These are phyloP conservation scores for Mungos mungo DNA, from an alignment of 2,113 vertebrate species.

Conservation along the genomic window DNA sequence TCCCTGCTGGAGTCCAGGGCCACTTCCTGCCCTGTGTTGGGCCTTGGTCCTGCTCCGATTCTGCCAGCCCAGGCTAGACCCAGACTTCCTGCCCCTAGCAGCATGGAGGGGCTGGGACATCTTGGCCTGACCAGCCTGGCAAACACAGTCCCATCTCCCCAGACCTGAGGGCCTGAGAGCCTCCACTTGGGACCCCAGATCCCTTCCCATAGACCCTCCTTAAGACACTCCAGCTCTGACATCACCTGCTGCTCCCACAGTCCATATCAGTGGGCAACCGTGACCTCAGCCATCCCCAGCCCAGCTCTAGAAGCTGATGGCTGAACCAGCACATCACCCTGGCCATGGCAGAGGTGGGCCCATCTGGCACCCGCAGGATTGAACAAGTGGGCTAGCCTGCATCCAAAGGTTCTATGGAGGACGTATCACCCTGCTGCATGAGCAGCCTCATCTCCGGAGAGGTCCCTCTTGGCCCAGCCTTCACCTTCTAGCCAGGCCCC, in stretches of 20 bases:
- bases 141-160: neutral
- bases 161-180: no score
- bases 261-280: fast-evolving
- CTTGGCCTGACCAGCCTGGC: neutral
- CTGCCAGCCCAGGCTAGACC: slow-evolving; percentile 25
- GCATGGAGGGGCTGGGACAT: neutral
- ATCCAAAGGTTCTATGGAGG: neutral
- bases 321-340: neutral
- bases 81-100: slow-evolving; percentile 41
- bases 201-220: no score
- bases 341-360: fast-evolving
- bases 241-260: neutral
- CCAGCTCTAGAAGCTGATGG: neutral
- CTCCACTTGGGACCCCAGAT: neutral
- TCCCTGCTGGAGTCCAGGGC: neutral
- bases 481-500: neutral
- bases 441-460: neutral
- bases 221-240: neutral
- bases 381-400: neutral
- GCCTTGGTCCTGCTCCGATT: neutral
- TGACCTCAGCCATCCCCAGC: neutral
- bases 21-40: slow-evolving; percentile 39
- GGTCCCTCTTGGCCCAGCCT: neutral
- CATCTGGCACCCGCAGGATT: neutral
- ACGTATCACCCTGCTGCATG: neutral